Percentiles rank a stretch among this genome's conserved stretches.
Evolutionary conservation across 2,888 invertebrate genomes (phyloP).

Genomic region (Orchesellides sinensis): DNA sequence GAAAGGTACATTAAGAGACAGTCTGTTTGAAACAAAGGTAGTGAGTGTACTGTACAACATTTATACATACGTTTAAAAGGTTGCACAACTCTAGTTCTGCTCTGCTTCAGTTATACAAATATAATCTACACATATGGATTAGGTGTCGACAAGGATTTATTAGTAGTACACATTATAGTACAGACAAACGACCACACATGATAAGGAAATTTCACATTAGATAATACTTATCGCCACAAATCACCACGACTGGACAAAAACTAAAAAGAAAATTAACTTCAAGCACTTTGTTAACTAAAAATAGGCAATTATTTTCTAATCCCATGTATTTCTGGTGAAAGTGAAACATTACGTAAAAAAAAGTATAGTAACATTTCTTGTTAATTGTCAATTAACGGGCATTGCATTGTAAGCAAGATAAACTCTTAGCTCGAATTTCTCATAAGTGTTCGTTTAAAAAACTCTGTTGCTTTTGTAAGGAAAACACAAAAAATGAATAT

Average conservation of each 20-base stretch:
- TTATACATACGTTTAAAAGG: neutral
- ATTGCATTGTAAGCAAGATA: too few relatives aligned
- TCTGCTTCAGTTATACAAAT: slow-evolving; percentile 5
- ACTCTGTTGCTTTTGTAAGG: neutral
- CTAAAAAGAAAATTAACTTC: neutral
- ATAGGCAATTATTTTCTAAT: neutral
- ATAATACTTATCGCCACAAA: slow-evolving; percentile 39
- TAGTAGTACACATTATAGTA: slow-evolving; percentile 18
- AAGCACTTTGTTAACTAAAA: slow-evolving; percentile 23
- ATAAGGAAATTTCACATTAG: neutral
- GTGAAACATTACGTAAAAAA: neutral
- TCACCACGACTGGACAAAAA: slow-evolving; percentile 22
- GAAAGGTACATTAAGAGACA: slow-evolving; percentile 30
- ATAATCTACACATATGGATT: slow-evolving; percentile 8
- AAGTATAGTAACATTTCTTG: neutral
- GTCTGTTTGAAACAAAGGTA: neutral
- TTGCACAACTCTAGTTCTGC: neutral
- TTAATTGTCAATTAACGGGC: too few relatives aligned
- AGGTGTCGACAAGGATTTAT: slow-evolving; percentile 17
- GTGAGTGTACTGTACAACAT: slow-evolving; percentile 5
- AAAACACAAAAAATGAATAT: slow-evolving; percentile 11
- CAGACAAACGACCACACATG: slow-evolving; percentile 47
- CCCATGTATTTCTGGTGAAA: neutral
- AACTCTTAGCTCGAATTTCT: neutral
- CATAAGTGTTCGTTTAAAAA: neutral